Evolutionary conservation across 2,797 vertebrate species (phyloP).

Genomic region (Acrossocheilus wenchowensis): DNA sequence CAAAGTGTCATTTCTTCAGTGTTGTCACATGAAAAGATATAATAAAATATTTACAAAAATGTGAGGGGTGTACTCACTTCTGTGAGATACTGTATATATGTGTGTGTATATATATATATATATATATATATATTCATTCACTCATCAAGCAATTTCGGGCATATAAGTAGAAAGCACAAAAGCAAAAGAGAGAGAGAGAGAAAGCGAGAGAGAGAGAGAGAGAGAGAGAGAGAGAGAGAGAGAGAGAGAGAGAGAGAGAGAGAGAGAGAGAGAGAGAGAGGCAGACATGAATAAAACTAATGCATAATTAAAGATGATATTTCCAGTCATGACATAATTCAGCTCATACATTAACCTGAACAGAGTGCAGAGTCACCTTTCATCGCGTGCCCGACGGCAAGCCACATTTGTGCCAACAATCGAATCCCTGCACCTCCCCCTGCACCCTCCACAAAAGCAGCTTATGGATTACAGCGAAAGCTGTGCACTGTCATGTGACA

Average conservation of each 20-base stretch:
- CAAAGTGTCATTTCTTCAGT: too few species aligned
- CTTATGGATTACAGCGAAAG: slow-evolving; percentile 57
- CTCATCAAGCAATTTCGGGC: neutral
- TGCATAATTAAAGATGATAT: slow-evolving; percentile 4
- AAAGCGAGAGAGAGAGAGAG: too few species aligned
- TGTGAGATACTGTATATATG: too few species aligned
- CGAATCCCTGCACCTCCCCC: slow-evolving; percentile 5
- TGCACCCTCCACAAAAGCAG: slow-evolving; percentile 44
- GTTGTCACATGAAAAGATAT: too few species aligned
- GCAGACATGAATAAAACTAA: neutral
- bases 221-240: too few species aligned
- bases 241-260: too few species aligned
- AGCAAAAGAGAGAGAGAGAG: neutral
- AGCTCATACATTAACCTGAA: slow-evolving; percentile 25
- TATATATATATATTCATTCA: too few species aligned
- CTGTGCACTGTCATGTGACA: slow-evolving; percentile 46
- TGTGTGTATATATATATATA: too few species aligned
- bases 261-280: neutral
- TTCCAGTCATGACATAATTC: neutral
- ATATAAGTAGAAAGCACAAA: slow-evolving; percentile 4
- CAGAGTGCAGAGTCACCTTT: slow-evolving; percentile 39
- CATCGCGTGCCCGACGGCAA: slow-evolving; percentile 20
- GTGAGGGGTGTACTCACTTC: too few species aligned
- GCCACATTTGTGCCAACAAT: slow-evolving; percentile 50
- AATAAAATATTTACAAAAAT: too few species aligned